Evolutionary conservation across 1,140 invertebrate genomes (phyloP).

Genomic region (Tetranychus urticae): DNA sequence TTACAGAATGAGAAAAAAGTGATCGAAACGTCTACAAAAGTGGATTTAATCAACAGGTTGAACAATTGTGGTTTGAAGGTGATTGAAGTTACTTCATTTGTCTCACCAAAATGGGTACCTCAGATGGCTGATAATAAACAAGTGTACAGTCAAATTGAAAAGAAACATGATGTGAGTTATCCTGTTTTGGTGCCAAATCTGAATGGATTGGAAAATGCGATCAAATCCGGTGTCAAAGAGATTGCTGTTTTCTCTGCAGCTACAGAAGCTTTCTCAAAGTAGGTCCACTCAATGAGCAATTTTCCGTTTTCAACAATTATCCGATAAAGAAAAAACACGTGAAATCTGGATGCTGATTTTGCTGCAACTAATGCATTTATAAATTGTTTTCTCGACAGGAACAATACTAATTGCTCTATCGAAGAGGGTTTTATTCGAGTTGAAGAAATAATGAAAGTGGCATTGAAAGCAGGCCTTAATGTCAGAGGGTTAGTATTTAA

Average conservation of each 20-base stretch:
- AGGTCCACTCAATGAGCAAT: background rate
- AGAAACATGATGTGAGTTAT: conserved; percentile 41
- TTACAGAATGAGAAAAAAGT: conserved; percentile 78
- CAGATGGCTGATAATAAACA: conserved; percentile 63
- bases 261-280: conserved; percentile 44
- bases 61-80: conserved; percentile 55
- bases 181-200: conserved; percentile 86
- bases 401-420: conserved; percentile 85
- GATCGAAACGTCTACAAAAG: conserved; percentile 57
- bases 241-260: conserved; percentile 84
- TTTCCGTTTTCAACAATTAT: background rate
- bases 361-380: background rate
- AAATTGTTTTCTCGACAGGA: conserved; percentile 18
- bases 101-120: conserved; percentile 93
- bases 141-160: conserved; percentile 40
- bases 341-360: background rate
- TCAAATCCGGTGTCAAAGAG: conserved; percentile 44
- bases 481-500: conserved; percentile 31
- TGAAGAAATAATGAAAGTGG: conserved; percentile 36
- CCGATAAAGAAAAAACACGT: background rate
- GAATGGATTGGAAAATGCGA: conserved; percentile 32
- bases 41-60: conserved; percentile 68
- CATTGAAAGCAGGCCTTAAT: conserved; percentile 36
- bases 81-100: conserved; percentile 89
- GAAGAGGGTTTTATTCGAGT: conserved; percentile 53